Evolutionary conservation across 1,140 invertebrate genomes (phyloP).

Genomic region (Procambarus virginalis): DNA sequence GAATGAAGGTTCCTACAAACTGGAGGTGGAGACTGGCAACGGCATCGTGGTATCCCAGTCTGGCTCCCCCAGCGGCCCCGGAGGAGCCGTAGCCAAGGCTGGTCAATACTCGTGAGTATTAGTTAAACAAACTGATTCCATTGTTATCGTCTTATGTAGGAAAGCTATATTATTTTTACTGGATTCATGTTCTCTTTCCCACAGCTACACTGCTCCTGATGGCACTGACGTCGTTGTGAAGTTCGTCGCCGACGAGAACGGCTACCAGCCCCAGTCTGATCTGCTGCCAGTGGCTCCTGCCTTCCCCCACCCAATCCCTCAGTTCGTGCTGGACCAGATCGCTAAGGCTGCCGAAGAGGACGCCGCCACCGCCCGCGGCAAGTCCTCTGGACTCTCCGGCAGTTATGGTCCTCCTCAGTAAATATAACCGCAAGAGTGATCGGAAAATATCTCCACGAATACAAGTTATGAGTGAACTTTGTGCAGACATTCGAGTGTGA

Average conservation of each 20-base stretch:
- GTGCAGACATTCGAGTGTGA: too few species aligned
- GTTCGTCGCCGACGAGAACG: slow-evolving; percentile 7
- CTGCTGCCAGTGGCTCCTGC: slow-evolving; percentile 8
- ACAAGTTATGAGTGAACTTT: too few species aligned
- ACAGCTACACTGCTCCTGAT: slow-evolving; percentile 10
- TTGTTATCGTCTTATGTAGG: too few species aligned
- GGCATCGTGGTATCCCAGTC: slow-evolving; percentile 40
- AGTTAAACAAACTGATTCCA: too few species aligned
- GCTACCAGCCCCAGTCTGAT: slow-evolving; percentile 7
- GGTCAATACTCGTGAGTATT: slow-evolving; percentile 39
- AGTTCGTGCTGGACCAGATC: slow-evolving; percentile 14
- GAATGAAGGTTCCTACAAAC: slow-evolving; percentile 36
- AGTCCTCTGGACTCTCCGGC: neutral
- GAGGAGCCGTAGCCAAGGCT: slow-evolving; percentile 32
- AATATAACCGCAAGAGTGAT: neutral
- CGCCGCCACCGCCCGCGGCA: neutral
- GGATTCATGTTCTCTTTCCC: neutral
- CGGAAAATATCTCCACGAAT: too few species aligned
- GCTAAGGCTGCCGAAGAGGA: neutral
- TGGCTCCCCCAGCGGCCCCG: slow-evolving; percentile 8
- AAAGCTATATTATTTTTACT: neutral
- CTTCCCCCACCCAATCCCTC: slow-evolving; percentile 15
- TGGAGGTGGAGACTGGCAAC: slow-evolving; percentile 48
- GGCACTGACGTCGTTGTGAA: neutral
- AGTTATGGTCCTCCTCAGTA: neutral